Evolutionary conservation across 1,140 invertebrate species (phyloP).

Genomic region (Caenorhabditis latens): DNA sequence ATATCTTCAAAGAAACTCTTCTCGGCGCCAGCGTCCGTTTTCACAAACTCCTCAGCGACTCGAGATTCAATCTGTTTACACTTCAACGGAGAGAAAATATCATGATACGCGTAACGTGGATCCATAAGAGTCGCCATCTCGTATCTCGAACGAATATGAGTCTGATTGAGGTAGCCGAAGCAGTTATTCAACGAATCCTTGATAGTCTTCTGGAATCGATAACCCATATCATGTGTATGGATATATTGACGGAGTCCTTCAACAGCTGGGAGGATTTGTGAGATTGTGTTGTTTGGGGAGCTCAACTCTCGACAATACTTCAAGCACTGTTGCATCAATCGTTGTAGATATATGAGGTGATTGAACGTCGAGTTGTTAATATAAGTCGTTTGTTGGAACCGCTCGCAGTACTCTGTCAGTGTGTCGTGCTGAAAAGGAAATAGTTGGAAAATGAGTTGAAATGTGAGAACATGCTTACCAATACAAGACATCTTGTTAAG

Average conservation of each 20-base stretch:
- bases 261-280: not conserved
- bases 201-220: not conserved
- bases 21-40: not conserved
- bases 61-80: not conserved
- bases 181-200: not conserved
- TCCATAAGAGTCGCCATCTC: not conserved
- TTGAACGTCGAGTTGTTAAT: not conserved
- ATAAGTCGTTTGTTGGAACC: not conserved
- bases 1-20: not conserved
- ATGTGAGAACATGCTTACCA: not conserved
- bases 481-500: not conserved
- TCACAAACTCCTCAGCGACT: not conserved
- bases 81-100: not conserved
- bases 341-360: slow-evolving; percentile 11
- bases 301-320: not conserved
- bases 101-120: slow-evolving; percentile 4
- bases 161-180: not conserved
- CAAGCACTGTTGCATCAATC: not conserved
- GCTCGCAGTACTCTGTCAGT: not conserved
- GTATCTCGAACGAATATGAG: not conserved
- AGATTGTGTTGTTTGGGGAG: not conserved
- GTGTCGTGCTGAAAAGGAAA: slow-evolving; percentile 25
- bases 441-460: not conserved
- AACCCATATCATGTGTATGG: not conserved
- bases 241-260: not conserved